Evolutionary conservation across 2,888 invertebrate genomes (phyloP).

Genomic region (Xanthostigma xanthostigma): DNA sequence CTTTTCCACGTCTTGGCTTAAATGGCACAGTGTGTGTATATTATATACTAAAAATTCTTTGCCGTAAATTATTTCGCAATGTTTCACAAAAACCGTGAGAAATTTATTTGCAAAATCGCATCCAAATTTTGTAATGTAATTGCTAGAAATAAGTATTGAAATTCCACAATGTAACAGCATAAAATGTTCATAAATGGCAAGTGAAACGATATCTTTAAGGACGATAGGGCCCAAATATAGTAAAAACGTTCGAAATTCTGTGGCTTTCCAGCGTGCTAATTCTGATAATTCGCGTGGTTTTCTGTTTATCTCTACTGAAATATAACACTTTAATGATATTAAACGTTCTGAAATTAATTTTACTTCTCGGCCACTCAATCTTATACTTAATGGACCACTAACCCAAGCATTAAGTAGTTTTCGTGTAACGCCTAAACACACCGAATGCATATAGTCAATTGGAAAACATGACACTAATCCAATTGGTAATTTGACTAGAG

Average conservation of each 20-base stretch:
- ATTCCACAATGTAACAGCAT: slow-evolving; percentile 8
- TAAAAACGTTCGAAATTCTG: slow-evolving; percentile 10
- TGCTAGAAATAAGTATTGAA: slow-evolving; percentile 5
- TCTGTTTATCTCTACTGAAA: slow-evolving; percentile 9
- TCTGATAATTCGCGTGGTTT: slow-evolving; percentile 8
- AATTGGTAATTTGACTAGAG: slow-evolving; percentile 4
- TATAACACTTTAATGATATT: slow-evolving; percentile 6
- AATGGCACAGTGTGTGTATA: no score
- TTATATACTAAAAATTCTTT: slow-evolving; percentile 8
- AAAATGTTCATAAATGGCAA: slow-evolving; percentile 8
- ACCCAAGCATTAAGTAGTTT: slow-evolving; percentile 8
- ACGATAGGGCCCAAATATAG: slow-evolving; percentile 9
- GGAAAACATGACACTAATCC: slow-evolving; percentile 5
- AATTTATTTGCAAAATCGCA: background rate
- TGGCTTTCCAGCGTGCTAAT: slow-evolving; percentile 11
- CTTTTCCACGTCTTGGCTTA: slow-evolving; percentile 1
- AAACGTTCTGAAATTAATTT: slow-evolving; percentile 5
- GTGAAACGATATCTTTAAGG: slow-evolving; percentile 5
- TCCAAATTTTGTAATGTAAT: slow-evolving; percentile 5
- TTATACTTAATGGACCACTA: slow-evolving; percentile 2
- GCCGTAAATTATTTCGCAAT: slow-evolving; percentile 7
- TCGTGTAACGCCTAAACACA: slow-evolving; percentile 9
- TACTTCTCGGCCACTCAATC: slow-evolving; percentile 2
- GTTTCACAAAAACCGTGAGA: slow-evolving; percentile 8
- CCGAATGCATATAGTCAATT: slow-evolving; percentile 7